Evolutionary conservation across 2,888 invertebrate species (phyloP), one percentile per base, ranked within the genome.

Genomic region (Tiliacea citrago): DNA sequence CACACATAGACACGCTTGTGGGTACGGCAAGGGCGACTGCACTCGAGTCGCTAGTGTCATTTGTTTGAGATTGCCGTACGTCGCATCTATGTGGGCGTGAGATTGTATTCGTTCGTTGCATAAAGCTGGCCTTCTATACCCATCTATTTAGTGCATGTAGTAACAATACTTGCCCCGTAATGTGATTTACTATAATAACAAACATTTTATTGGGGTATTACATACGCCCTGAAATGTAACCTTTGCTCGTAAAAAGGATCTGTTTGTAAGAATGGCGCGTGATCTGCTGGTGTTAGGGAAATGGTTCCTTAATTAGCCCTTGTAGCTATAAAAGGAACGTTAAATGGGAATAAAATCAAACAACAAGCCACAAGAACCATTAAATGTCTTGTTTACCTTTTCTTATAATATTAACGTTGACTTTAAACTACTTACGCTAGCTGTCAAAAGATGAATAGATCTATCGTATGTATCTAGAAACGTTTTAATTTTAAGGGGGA

Each of bases 101-200:
- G 12, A 16, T 8, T 35, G 29, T 70, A 42, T 49, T 9, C 1
- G 1, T 9, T 13, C 18, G 0, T 24, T 24, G 13, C 13, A 53
- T 10, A 4, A 1, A 61, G 0, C 21, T 49, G 13, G 16, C 3
- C 62, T 78, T 71, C 78, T 78, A 55, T 45, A 39, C 2, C 24
- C 35, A 70, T 2, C 13, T 63, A 51, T 58, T 63, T 61, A 49
- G 42, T 49, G 13, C 13, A 5, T 83, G 51, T 53, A 75, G 42
- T 79, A 69, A 49, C 89, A 88, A 89, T 89, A 89, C 86, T 90
- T 82, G 81, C 85, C 87, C 85, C 85, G 81, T 90, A 91, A 92
- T 90, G 90, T 91, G 92, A 93, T 93, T 93, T 91, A 91, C 87
- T 83, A 90, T 90, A 90, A 92, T 93, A 93, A 93, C 92, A 93